Evolutionary conservation across 2,113 vertebrate species (phyloP), one percentile per base, ranked within the genome.

Genomic region (Monarcha castaneiventris): DNA sequence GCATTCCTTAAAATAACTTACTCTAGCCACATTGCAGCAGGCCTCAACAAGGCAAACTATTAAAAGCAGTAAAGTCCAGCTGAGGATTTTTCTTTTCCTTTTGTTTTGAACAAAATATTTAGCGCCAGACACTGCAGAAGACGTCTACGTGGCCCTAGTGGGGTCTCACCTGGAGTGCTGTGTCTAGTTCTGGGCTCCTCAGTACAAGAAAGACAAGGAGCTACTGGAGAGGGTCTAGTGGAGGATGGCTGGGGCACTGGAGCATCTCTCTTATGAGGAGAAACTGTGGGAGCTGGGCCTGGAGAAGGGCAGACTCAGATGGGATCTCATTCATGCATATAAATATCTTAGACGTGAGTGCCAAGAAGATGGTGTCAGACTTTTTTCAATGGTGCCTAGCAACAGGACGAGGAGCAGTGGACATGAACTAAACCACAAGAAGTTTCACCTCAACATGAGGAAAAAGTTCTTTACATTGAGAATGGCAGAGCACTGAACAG

Each of bases 131-230:
- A 54, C 15, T 51, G 29, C 25, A 54, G 43, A 54, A 6, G 20
- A 32, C 82, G 27, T n/a, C 51, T 25, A 25, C 51, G n/a, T 0
- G 0, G 25, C 16, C 19, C n/a, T n/a, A 30, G n/a, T 30, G 61
- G 10, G 2, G 61, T 3, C 51, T 66, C n/a, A 41, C 41, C 30
- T 30, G 51, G 51, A 23, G 29, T 4, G 15, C 35, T 27, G 30
- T 16, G 25, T 56, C 59, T n/a, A 29, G 19, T n/a, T 84, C n/a
- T n/a, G 59, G 30, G n/a, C 19, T 84, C 41, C 39, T 64, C 33
- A 74, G n/a, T 23, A n/a, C 29, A 39, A n/a, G 59, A 74, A 64
- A 39, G 6, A 48, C 18, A 39, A 64, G 23, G 29, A 73, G 21
- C 33, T 84, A 4, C 56, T 44, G 37, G 37, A 55, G 58, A 18